A percentile compares a stretch with the other conserved stretches of the same genome.
phyloP scores from a whole-genome alignment of 2,113 vertebrate species.

The Perca schrenkii region DNA sequence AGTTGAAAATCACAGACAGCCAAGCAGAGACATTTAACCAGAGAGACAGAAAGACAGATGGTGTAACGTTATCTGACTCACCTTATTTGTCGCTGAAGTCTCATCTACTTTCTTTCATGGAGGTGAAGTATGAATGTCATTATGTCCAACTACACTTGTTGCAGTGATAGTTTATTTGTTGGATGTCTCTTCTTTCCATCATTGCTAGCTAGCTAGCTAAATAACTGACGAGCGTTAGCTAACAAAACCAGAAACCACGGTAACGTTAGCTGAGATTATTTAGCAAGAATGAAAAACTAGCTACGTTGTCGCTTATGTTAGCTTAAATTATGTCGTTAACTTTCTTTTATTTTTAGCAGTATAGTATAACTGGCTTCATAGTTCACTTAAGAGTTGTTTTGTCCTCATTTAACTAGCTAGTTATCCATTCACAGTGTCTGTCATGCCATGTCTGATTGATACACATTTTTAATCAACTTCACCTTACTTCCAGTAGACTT shows the following conservation, averaged over 20 bases:
- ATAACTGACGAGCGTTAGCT: not conserved
- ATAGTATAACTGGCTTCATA: not conserved
- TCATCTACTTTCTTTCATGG: not conserved
- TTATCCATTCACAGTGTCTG: not conserved
- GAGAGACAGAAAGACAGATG: not conserved
- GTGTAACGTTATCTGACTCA: not conserved
- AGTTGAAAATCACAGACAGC: not conserved
- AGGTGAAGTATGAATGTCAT: not conserved
- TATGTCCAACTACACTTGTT: not conserved
- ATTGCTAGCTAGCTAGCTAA: not conserved
- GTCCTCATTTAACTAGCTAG: too few species aligned
- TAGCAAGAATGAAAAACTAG: not conserved
- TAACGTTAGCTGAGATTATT: too few species aligned
- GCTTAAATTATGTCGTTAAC: not conserved
- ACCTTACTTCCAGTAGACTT: not conserved
- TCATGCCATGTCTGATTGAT: not conserved
- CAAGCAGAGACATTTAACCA: not conserved
- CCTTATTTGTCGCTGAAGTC: not conserved
- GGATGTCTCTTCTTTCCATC: not conserved
- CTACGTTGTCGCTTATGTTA: not conserved
- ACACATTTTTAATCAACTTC: not conserved
- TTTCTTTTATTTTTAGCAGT: too few species aligned
- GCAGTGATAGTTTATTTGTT: not conserved
- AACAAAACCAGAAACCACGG: not conserved
- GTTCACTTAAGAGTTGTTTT: not conserved